Percentiles rank a stretch among this genome's conserved stretches.
These are phyloP conservation scores for Platyrinchus mystaceus DNA, from an alignment of 2,797 vertebrate species.

Conservation along the genomic window DNA sequence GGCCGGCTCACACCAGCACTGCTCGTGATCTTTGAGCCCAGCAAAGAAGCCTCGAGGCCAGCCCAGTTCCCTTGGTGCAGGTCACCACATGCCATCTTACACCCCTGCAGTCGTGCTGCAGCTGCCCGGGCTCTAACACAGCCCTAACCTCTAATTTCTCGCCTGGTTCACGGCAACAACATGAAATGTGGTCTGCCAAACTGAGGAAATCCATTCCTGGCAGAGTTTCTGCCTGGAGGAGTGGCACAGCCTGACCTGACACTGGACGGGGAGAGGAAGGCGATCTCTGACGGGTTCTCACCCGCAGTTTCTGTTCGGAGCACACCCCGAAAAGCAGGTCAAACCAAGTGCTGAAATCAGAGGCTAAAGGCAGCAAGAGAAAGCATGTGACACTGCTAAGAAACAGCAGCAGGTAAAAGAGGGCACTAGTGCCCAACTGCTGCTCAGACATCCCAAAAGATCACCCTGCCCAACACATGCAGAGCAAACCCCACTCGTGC, in stretches of 20 bases:
- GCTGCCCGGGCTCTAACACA: neutral
- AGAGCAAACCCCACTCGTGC: neutral
- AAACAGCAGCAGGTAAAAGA: neutral
- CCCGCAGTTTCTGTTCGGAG: neutral
- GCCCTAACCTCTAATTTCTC: slow-evolving; percentile 1
- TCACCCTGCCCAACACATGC: neutral
- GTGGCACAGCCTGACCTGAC: neutral
- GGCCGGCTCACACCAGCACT: neutral
- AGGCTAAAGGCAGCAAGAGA: neutral
- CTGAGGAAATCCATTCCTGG: neutral
- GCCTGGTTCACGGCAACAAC: neutral
- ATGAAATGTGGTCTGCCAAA: neutral
- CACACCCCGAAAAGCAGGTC: neutral
- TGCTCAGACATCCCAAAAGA: neutral
- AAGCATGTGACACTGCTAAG: neutral
- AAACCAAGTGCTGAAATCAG: neutral
- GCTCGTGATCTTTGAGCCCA: neutral
- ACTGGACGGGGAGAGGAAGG: neutral
- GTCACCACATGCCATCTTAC: neutral
- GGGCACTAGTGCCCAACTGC: neutral
- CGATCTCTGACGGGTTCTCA: neutral
- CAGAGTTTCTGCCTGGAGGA: neutral
- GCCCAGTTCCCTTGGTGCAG: neutral
- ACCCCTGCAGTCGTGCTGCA: neutral
- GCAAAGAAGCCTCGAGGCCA: neutral